These are phyloP conservation scores for Nemapogon koenigi DNA, from an alignment of 2,888 invertebrate species.

Conservation along the genomic window DNA sequence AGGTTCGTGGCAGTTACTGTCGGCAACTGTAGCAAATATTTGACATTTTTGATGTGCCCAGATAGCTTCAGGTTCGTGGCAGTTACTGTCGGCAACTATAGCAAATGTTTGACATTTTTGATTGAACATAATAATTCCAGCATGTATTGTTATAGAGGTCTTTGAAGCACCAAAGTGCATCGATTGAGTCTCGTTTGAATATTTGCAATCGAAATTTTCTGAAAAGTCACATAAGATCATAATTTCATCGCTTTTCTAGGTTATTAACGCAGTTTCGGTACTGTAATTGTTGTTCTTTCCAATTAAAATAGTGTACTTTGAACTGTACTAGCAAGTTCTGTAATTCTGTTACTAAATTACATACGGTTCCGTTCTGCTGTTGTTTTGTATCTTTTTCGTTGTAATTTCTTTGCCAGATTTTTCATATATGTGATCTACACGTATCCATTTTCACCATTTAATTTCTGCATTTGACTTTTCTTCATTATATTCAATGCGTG, in stretches of 20 bases:
- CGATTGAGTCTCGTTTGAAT: constrained; percentile 18
- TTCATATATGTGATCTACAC: background rate
- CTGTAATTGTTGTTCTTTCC: constrained; percentile 16
- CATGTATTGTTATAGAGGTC: constrained; percentile 15
- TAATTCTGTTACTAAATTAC: background rate
- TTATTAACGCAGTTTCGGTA: constrained; percentile 15
- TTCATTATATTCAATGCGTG: constrained; percentile 1
- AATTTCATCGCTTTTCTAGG: constrained; percentile 15
- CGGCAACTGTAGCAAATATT: constrained; percentile 10
- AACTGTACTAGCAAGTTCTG: background rate
- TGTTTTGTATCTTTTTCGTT: background rate
- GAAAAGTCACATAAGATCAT: constrained; percentile 19
- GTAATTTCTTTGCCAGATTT: background rate
- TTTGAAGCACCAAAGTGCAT: constrained; percentile 21
- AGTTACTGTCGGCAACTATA: constrained; percentile 10
- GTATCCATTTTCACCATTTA: constrained; percentile 8
- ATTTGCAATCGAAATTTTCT: constrained; percentile 19
- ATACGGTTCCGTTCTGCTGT: background rate
- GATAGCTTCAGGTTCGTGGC: constrained; percentile 13
- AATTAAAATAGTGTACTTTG: background rate
- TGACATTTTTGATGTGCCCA: constrained; percentile 11
- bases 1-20: constrained; percentile 10
- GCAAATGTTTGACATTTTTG: constrained; percentile 6
- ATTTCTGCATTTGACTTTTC: constrained; percentile 10
- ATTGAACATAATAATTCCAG: constrained; percentile 6